Percentiles rank a stretch among this genome's conserved stretches.
These are phyloP conservation scores for Calephelis perditalis DNA, from an alignment of 2,888 invertebrate genomes.

Conservation along the genomic window DNA sequence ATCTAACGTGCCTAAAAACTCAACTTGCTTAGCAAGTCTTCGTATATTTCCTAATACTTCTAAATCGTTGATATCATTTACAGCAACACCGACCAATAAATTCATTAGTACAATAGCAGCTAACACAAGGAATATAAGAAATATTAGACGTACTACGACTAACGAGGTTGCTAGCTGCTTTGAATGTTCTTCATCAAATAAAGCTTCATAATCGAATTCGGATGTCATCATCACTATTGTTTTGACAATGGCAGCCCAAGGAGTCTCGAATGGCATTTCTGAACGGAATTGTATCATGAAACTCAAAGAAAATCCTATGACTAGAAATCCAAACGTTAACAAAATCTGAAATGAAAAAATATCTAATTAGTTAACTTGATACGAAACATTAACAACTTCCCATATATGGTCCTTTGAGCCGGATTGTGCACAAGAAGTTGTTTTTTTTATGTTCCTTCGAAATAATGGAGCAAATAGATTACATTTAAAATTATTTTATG, in stretches of 20 bases:
- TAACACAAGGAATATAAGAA: conserved; percentile 71
- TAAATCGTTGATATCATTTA: conserved; percentile 77
- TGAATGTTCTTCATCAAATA: conserved; percentile 66
- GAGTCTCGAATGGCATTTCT: conserved; percentile 67
- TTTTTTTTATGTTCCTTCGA: too few species aligned
- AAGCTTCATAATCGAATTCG: conserved; percentile 74
- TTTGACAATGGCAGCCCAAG: conserved; percentile 74
- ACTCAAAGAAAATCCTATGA: conserved; percentile 75
- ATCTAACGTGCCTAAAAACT: conserved; percentile 71
- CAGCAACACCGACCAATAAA: conserved; percentile 78
- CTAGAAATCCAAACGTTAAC: conserved; percentile 63
- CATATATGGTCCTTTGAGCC: too few species aligned
- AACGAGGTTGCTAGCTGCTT: conserved; percentile 56
- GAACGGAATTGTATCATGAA: conserved; percentile 77
- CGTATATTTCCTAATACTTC: conserved; percentile 76
- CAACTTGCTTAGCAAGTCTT: conserved; percentile 75
- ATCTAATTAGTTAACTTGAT: too few species aligned
- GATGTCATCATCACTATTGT: conserved; percentile 80
- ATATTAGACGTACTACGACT: conserved; percentile 66
- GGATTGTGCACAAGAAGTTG: too few species aligned
- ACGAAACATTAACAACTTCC: too few species aligned
- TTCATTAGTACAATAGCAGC: conserved; percentile 80
- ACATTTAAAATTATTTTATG: too few species aligned
- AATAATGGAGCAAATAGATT: too few species aligned
- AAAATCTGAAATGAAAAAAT: conserved; percentile 60